Evolutionary conservation across 2,888 invertebrate genomes (phyloP), one percentile per base, ranked within the genome.

Genomic region (Hirtodrosophila alboralis): DNA sequence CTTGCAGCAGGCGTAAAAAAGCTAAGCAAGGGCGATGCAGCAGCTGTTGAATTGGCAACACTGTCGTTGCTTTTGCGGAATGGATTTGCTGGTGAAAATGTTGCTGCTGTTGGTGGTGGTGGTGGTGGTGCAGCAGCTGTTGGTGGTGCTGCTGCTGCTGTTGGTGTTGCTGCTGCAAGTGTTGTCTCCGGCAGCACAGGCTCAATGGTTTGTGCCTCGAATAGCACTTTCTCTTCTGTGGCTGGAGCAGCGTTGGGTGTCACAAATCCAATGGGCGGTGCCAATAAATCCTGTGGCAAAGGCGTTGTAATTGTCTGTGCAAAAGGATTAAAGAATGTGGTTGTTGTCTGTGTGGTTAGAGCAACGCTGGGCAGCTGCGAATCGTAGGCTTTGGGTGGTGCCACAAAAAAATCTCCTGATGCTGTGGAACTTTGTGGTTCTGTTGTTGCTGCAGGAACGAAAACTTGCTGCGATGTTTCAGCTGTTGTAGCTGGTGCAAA

Each of bases 281-380:
- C 37, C 28, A 74, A 21, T 7, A 64, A 36, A 3, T 71, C 66
- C 36, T 58, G 65, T 1, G 54, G 40, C 31, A 61, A 16, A 3
- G 83, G 59, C 13, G 85, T 86, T 4, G 74, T 64, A 33, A 69
- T 38, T 0, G 69, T 64, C 49, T 70, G 66, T 2, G 71, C 66
- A 34, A 84, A 84, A 1, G 84, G 77, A 65, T 80, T 83, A 8
- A 75, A 84, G 45, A 73, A 78, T 4, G 76, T 78, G 4, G 75
- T 66, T 5, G 67, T 58, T 40, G 75, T 71, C 8, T 67, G 63
- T 2, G 71, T 64, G 26, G 44, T 61, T 3, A 67, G 14, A 5
- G 75, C 51, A 36, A 16, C 67, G 23, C 67, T 66, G 7, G 45
- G 21, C 8, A 13, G 26, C 8, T 21, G 56, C 5, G 47, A n/a